phyloP scores from a whole-genome alignment of 2,797 vertebrate species.

The Huso huso region DNA sequence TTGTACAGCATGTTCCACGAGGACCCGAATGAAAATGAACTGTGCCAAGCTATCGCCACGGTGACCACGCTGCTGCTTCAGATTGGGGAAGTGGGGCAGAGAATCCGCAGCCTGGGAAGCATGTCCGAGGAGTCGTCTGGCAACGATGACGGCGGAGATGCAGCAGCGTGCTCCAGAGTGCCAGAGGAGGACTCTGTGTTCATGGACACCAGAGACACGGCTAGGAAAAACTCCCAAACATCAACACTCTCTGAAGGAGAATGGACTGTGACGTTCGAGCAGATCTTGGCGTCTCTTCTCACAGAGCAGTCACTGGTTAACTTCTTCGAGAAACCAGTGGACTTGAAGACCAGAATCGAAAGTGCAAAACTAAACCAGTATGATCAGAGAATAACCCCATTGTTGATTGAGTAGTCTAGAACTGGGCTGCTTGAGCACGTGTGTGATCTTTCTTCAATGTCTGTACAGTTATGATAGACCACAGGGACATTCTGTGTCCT shows the following conservation, averaged over 20 bases:
- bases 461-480: not conserved
- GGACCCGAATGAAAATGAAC: constrained; percentile 72
- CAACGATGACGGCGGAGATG: constrained; percentile 31
- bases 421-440: not conserved
- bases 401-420: constrained; percentile 41
- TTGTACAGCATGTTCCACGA: constrained; percentile 87
- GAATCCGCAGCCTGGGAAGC: constrained; percentile 45
- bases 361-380: constrained; percentile 75
- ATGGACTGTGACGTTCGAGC: constrained; percentile 85
- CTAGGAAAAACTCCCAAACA: constrained; percentile 21
- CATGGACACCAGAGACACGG: constrained; percentile 25
- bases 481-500: too few species aligned
- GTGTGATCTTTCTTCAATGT: not conserved
- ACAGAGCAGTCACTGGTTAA: constrained; percentile 86
- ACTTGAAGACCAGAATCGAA: constrained; percentile 65
- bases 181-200: constrained; percentile 53
- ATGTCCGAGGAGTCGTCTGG: constrained; percentile 29
- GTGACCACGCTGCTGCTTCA: constrained; percentile 91
- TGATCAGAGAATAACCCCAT: constrained; percentile 51
- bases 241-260: constrained; percentile 44
- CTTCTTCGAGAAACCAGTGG: constrained; percentile 83
- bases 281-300: constrained; percentile 88
- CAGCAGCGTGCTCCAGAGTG: constrained; percentile 30
- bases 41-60: constrained; percentile 91
- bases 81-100: constrained; percentile 84